Evolutionary conservation across 2,113 vertebrate genomes (phyloP), one percentile per base, ranked within the genome.

Genomic region (Morone saxatilis): DNA sequence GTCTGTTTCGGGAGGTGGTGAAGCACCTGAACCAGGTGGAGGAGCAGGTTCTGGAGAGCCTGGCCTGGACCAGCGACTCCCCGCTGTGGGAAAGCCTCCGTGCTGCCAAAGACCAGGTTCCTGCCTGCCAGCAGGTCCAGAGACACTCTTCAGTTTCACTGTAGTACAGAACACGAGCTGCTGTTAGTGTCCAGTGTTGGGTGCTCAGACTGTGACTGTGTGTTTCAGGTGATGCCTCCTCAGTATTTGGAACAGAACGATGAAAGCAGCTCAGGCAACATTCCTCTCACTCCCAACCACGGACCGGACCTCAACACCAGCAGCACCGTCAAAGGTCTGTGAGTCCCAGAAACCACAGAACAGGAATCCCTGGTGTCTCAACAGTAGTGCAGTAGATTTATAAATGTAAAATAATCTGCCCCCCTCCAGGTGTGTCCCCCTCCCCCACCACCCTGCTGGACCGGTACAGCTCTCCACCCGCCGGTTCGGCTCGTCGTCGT

Each of bases 11-110:
- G 77, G 98, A 98, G 84, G 96, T 98, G 57, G 97, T 99, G 0
- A 98, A 98, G 85, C 97, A 99, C 88, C 96, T 99, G 61, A 98
- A 99, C 89, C 96, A 96, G 71, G 95, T 99, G 50, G 98, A 99
- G 86, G 98, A 99, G 71, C 97, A 97, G 92, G 97, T 99, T 62
- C 88, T 99, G 93, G 98, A 98, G 82, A 97, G 96, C 11, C 93
- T 98, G 95, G 97, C 97, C 0, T 99, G 98, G 98, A 96, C 93
- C 84, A 86, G 75, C 9, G 93, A 95, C 41, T 99, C 98, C 0
- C 96, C 96, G 0, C 78, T 99, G 70, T 99, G 98, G 98, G 96
- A 97, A 38, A 97, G 93, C 81, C 96, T 99, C 61, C 91, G 86
- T 57, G 96, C 95, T 0, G 95, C 96, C 61, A 97, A 97, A 77